phyloP scores from a whole-genome alignment of 2,113 vertebrate genomes.

The Trichomycterus rosablanca region DNA sequence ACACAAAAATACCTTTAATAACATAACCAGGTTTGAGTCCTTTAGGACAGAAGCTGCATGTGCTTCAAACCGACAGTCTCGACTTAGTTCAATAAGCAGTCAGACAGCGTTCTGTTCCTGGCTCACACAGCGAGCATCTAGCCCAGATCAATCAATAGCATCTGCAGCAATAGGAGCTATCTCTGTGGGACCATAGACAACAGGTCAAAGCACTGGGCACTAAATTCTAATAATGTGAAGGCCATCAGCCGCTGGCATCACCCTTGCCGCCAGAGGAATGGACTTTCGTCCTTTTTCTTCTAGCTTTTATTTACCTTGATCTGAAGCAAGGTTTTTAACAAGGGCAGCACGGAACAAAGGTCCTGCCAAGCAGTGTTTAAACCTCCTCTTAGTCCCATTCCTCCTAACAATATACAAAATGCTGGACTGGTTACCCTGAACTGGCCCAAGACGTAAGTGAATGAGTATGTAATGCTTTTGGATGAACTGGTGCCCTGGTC shows the following conservation, averaged over 20 bases:
- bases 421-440: too few species aligned
- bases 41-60: not conserved
- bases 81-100: slow-evolving; percentile 7
- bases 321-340: too few species aligned
- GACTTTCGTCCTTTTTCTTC: too few species aligned
- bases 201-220: slow-evolving; percentile 1
- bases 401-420: too few species aligned
- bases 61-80: not conserved
- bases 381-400: too few species aligned
- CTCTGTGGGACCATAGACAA: not conserved
- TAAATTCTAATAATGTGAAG: too few species aligned
- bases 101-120: slow-evolving; percentile 10
- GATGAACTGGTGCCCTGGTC: too few species aligned
- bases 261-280: not conserved
- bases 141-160: slow-evolving; percentile 24
- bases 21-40: not conserved
- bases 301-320: too few species aligned
- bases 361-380: too few species aligned
- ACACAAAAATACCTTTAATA: not conserved
- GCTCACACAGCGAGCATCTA: not conserved
- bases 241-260: not conserved
- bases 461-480: too few species aligned
- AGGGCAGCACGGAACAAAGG: too few species aligned
- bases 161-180: not conserved
- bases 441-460: too few species aligned